phyloP scores from a whole-genome alignment of 64 coral and sea anemone species.

The Actinia equina region DNA sequence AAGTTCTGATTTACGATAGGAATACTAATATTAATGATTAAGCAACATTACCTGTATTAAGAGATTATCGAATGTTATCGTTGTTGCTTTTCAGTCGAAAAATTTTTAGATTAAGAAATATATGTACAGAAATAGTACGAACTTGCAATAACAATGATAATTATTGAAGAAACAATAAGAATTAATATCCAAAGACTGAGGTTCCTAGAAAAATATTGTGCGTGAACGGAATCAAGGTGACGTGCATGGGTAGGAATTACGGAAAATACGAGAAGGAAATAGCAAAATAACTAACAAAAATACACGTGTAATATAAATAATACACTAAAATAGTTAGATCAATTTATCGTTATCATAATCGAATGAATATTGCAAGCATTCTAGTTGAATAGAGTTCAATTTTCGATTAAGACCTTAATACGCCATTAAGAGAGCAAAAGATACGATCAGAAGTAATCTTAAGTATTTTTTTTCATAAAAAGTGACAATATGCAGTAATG shows the following conservation, averaged over 20 bases:
- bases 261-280: constrained; percentile 9
- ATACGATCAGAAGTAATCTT: neutral
- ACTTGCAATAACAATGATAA: neutral
- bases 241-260: neutral
- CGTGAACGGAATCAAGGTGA: neutral
- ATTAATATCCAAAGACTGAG: neutral
- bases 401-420: neutral
- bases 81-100: too few species aligned
- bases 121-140: neutral
- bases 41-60: neutral
- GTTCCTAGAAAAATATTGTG: neutral
- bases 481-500: neutral
- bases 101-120: neutral
- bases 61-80: neutral
- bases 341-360: neutral
- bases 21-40: neutral
- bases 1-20: neutral
- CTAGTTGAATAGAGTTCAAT: neutral
- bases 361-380: neutral
- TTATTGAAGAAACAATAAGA: neutral
- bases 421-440: neutral
- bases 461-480: neutral
- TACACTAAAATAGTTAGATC: neutral
- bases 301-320: neutral
- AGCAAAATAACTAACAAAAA: neutral